Evolutionary conservation across 2,113 vertebrate species (phyloP), one percentile per base, ranked within the genome.

Genomic region (Melanerpes aurifrons): DNA sequence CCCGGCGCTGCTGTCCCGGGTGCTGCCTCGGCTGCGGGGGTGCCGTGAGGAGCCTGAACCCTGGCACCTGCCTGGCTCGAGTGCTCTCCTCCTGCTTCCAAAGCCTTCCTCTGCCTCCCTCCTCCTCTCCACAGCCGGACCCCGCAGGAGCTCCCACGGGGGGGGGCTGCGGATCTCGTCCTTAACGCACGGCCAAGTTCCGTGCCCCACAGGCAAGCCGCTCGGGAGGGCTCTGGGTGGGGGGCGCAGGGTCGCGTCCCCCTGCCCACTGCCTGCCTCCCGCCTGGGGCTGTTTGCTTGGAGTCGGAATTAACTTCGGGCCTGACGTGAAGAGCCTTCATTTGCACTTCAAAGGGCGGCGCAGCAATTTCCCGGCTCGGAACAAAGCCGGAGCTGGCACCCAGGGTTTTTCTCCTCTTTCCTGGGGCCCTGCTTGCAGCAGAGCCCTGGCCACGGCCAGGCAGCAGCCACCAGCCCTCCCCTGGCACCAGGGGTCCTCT

Each of bases 281-380:
- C 24, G 0, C 5, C 0, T 26, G 2, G 50, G 53, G 70, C 62
- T 32, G 50, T 26, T 88, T 47, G 14, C 61, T 53, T 45, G 15
- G 21, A 35, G 10, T 50, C 92, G 57, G 8, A 72, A 90, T 90
- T 47, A 21, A 74, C 61, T 87, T 14, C 58, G 25, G 61, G 86
- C 86, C 90, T 43, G 86, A 47, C 64, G 68, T 83, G 31, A 85
- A 80, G 78, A 62, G 43, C 67, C 88, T 89, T 74, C 58, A 88
- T 96, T 95, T 96, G 92, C 92, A 94, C 90, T 94, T 96, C 94
- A 95, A 94, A 95, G 93, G 7, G 17, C 79, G 82, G 19, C 7
- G 72, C 91, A 61, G 91, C 86, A 72, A 54, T 68, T 69, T 58
- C 63, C 8, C 48, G 61, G 82, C 15, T 2, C 6, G n/a, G 9